A percentile compares a stretch with the other conserved stretches of the same genome.
Evolutionary conservation across 2,113 vertebrate species (phyloP).

Genomic region (Percina caprodes): DNA sequence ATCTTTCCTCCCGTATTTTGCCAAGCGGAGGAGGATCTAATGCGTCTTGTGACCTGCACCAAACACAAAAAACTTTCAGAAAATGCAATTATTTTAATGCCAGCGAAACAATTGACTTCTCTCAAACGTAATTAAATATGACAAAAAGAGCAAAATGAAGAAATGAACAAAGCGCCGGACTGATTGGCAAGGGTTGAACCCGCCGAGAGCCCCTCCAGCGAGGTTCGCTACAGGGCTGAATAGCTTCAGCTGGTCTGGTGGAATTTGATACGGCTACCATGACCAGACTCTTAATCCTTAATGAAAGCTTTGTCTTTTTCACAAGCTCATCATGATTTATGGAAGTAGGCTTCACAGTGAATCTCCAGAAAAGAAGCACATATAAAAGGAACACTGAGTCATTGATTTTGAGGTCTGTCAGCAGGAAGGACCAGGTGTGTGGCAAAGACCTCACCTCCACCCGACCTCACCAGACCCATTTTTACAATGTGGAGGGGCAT

Average conservation of each 20-base stretch:
- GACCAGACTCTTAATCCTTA: slow-evolving; percentile 35
- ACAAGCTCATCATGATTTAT: slow-evolving; percentile 23
- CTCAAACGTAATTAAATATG: slow-evolving; percentile 75
- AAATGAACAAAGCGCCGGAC: slow-evolving; percentile 36
- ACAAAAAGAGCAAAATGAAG: slow-evolving; percentile 72
- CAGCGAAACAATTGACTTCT: slow-evolving; percentile 58
- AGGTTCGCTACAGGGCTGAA: slow-evolving; percentile 50
- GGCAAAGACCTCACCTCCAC: slow-evolving; percentile 26
- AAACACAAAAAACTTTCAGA: slow-evolving; percentile 42
- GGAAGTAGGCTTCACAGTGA: slow-evolving; percentile 26
- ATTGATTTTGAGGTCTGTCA: slow-evolving; percentile 36
- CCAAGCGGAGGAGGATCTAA: neutral
- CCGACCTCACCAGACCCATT: slow-evolving; percentile 20
- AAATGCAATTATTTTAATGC: slow-evolving; percentile 68
- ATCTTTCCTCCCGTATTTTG: slow-evolving; percentile 18
- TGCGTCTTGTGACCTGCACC: neutral
- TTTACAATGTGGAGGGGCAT: slow-evolving; percentile 49
- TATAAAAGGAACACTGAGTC: slow-evolving; percentile 31
- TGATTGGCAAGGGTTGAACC: slow-evolving; percentile 57
- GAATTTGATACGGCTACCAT: slow-evolving; percentile 63
- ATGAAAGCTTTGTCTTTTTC: slow-evolving; percentile 65
- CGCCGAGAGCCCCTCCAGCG: slow-evolving; percentile 28
- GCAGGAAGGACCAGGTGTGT: slow-evolving; percentile 52
- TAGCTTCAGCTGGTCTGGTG: slow-evolving; percentile 57
- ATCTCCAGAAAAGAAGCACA: slow-evolving; percentile 24